phyloP scores from a whole-genome alignment of 2,888 invertebrate species.

The Branchipolynoe longqiensis region DNA sequence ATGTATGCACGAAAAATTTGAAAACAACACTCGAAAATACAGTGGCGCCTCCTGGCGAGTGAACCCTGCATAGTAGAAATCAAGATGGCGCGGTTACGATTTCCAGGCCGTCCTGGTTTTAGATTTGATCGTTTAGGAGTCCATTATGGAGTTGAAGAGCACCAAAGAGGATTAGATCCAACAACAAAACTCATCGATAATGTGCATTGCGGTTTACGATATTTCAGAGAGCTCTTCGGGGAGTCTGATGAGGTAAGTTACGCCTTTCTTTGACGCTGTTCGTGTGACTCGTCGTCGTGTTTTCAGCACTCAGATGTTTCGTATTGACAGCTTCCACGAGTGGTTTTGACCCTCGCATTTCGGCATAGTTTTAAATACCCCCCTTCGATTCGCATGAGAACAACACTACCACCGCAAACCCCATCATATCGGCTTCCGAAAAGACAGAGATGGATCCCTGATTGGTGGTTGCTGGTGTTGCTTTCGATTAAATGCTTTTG shows the following conservation, averaged over 20 bases:
- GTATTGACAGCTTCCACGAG: slow-evolving; percentile 45
- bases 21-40: slow-evolving; percentile 30
- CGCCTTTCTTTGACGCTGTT: slow-evolving; percentile 21
- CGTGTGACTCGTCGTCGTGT: not conserved
- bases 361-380: not conserved
- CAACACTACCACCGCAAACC: not conserved
- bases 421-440: not conserved
- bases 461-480: not conserved
- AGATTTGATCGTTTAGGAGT: slow-evolving; percentile 76
- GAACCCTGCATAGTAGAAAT: slow-evolving; percentile 36
- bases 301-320: not conserved
- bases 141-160: slow-evolving; percentile 73
- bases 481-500: slow-evolving; percentile 3
- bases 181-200: slow-evolving; percentile 76
- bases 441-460: not conserved
- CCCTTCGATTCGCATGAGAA: not conserved
- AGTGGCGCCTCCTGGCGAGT: slow-evolving; percentile 5
- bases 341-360: not conserved
- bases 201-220: slow-evolving; percentile 75
- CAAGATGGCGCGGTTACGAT: slow-evolving; percentile 81
- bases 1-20: slow-evolving; percentile 51
- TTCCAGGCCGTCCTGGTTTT: slow-evolving; percentile 81
- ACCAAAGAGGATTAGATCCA: slow-evolving; percentile 75
- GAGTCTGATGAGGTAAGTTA: slow-evolving; percentile 80
- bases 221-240: slow-evolving; percentile 78